Percentiles rank a stretch among this genome's conserved stretches.
Conservation (phyloP, 92 coral and sea anemone genomes). For the Zoanthus solanderi region DNA sequence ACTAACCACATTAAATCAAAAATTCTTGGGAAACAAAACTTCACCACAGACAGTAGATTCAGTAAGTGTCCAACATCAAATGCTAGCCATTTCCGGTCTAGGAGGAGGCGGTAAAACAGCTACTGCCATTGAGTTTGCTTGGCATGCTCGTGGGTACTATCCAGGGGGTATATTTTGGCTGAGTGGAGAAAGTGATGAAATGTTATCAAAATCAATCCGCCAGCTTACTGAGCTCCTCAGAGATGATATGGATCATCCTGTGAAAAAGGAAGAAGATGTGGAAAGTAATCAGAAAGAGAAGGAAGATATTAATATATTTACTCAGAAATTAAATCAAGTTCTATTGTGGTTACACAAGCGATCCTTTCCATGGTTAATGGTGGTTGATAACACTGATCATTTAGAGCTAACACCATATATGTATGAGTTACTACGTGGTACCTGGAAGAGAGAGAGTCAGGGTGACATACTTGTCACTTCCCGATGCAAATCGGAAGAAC, state of each 20-base stretch:
- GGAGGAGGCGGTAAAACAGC: constrained; percentile 72
- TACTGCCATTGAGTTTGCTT: constrained; percentile 62
- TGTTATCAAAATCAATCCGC: constrained; percentile 21
- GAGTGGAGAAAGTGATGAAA: constrained; percentile 60
- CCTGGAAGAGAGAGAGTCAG: constrained; percentile 10
- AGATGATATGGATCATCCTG: background rate
- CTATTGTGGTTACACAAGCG: constrained; percentile 21
- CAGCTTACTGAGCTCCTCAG: background rate
- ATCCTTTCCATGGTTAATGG: constrained; percentile 8
- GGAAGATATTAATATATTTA: background rate
- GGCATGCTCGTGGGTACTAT: constrained; percentile 39
- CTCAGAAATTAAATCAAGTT: background rate
- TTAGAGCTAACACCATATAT: constrained; percentile 8
- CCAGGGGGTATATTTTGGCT: constrained; percentile 65
- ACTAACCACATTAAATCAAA: background rate
- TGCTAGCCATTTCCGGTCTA: constrained; percentile 56
- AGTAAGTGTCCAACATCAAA: background rate
- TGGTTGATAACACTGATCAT: constrained; percentile 31
- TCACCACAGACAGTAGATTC: background rate
- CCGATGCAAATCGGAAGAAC: constrained; percentile 34
- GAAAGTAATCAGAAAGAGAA: background rate
- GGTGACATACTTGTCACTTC: constrained; percentile 25
- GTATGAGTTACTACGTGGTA: constrained; percentile 21
- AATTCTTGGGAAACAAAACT: background rate
- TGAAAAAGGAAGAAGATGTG: no score